A percentile compares a stretch with the other conserved stretches of the same genome.
These are phyloP conservation scores for Cossypha caffra DNA, from an alignment of 2,797 vertebrate species.

Conservation along the genomic window DNA sequence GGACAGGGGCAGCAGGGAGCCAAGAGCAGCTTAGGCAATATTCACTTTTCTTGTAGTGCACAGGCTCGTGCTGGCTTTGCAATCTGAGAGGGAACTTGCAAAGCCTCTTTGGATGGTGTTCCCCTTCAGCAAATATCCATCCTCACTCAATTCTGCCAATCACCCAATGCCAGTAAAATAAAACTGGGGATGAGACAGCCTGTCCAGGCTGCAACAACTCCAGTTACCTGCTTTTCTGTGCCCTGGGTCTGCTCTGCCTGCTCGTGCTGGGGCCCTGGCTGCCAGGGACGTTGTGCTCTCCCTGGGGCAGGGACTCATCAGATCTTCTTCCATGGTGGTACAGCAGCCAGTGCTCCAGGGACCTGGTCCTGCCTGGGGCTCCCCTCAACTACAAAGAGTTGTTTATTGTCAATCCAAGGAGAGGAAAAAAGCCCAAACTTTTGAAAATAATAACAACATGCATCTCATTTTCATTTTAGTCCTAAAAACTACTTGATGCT, in stretches of 20 bases:
- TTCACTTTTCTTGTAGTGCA: background rate
- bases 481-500: conserved; percentile 7
- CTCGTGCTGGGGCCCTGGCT: background rate
- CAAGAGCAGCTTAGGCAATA: background rate
- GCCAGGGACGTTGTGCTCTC: background rate
- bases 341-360: background rate
- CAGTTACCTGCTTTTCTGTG: background rate
- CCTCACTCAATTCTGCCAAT: background rate
- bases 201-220: background rate
- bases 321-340: background rate
- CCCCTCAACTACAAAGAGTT: background rate
- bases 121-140: background rate
- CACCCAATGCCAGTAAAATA: background rate
- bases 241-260: background rate
- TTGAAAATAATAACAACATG: background rate
- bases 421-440: background rate
- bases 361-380: background rate
- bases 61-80: background rate
- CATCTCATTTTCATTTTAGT: background rate
- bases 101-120: background rate
- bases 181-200: rapidly evolving
- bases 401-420: background rate
- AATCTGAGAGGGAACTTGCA: background rate
- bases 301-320: background rate
- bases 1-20: background rate